These are phyloP conservation scores for Ganaspis brasiliensis DNA, from an alignment of 2,888 invertebrate genomes.

Conservation along the genomic window DNA sequence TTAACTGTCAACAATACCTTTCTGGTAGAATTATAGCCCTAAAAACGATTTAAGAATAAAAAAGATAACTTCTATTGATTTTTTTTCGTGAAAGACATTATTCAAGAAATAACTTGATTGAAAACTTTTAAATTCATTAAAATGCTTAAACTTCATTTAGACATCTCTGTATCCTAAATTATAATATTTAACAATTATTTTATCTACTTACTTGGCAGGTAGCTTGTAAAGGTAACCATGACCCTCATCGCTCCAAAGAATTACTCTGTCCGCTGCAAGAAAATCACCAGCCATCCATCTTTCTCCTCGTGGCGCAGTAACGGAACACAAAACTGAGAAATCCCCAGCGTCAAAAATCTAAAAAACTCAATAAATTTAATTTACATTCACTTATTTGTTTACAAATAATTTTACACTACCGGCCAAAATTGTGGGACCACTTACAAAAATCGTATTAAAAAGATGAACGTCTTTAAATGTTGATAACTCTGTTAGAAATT, in stretches of 20 bases:
- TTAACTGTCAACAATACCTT: constrained; percentile 64
- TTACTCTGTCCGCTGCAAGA: constrained; percentile 93
- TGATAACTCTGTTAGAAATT: too few species aligned
- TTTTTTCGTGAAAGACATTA: not conserved
- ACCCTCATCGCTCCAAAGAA: constrained; percentile 98
- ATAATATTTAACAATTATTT: constrained; percentile 34
- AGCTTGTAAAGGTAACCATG: constrained; percentile 97
- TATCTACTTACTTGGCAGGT: constrained; percentile 93
- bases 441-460: too few species aligned
- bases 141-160: not conserved
- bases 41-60: constrained; percentile 73
- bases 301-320: constrained; percentile 93
- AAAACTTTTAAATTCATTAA: not conserved
- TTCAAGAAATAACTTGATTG: not conserved
- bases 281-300: constrained; percentile 98
- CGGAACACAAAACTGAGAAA: constrained; percentile 96
- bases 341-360: constrained; percentile 93
- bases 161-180: too few species aligned
- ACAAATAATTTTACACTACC: too few species aligned
- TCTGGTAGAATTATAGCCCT: constrained; percentile 76
- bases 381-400: not conserved
- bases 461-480: too few species aligned
- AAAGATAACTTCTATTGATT: constrained; percentile 58
- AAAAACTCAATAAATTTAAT: constrained; percentile 57
- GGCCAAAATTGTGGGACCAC: too few species aligned